Evolutionary conservation across 2,888 invertebrate species (phyloP).

Genomic region (Sinhomidia bicolor): DNA sequence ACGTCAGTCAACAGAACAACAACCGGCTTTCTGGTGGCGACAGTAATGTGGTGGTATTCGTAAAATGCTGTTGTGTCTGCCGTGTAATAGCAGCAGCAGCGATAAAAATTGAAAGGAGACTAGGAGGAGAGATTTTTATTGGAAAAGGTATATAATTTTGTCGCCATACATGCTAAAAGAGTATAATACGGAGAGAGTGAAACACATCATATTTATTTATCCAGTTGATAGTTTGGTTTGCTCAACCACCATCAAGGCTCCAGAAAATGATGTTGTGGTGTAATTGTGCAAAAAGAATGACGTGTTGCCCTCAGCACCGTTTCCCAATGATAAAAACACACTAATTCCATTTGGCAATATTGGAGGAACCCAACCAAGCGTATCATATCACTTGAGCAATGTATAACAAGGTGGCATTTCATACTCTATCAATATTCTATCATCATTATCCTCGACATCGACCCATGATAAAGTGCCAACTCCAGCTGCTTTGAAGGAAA

Average conservation of each 20-base stretch:
- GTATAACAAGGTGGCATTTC: neutral
- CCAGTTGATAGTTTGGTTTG: neutral
- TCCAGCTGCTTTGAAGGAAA: too few relatives aligned
- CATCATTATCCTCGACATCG: neutral
- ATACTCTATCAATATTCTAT: slow-evolving; percentile 51
- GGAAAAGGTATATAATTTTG: neutral
- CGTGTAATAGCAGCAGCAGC: too few relatives aligned
- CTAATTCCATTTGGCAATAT: neutral
- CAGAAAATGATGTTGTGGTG: neutral
- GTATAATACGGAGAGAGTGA: neutral
- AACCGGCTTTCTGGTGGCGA: neutral
- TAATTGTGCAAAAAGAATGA: slow-evolving; percentile 7
- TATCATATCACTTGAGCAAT: neutral
- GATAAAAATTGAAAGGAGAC: neutral
- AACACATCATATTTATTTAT: neutral
- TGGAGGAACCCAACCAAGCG: neutral
- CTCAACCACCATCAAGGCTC: too few relatives aligned
- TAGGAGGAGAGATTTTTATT: neutral
- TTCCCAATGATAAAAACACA: neutral
- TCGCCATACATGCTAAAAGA: neutral
- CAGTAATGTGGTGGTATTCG: too few relatives aligned
- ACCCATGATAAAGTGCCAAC: neutral
- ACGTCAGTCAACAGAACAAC: neutral
- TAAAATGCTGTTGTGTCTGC: too few relatives aligned
- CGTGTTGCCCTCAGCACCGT: neutral